Base-by-base conservation (phyloP, 2,113 vertebrate species). In the Pelecanus crispus region DNA sequence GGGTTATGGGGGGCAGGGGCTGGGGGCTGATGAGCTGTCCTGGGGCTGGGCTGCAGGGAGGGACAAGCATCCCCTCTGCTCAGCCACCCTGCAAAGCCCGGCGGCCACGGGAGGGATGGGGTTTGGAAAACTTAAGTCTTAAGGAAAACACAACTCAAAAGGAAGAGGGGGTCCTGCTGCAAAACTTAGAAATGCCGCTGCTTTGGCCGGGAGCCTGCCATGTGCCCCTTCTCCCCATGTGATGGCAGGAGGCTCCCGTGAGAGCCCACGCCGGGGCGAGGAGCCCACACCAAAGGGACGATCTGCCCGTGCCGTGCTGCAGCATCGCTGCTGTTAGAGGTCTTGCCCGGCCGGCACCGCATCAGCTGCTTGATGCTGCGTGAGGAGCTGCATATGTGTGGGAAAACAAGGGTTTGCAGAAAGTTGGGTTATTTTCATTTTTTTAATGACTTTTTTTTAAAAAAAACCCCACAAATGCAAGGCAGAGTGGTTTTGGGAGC, bases 361-460 rank as follows among this genome's bases (percentile, higher is more conserved):
- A 2, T 73, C 4, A 3, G 56, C 44, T 28, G 42, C 74, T 72
- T 2, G 0, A 71, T 6, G 0, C 45, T 45, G 80, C 1, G 1
- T 24, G 22, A 67, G 68, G 59, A 75, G 58, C 58, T 83, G 49
- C 13, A 42, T 31, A 55, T 6, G 14, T 14, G 1, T 9, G 34
- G 47, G n/a, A 71, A 84, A 74, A 7, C 1, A 4, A 7, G 56
- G 7, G 3, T 17, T 44, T 72, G 58, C 19, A 61, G 83, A 34
- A 52, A 80, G 31, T 24, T 38, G 49, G 50, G 55, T 71, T 86
- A 42, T 70, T 81, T 86, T 29, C 5, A 9, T 34, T 44, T 84
- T 74, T 11, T 4, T 20, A 82, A 66, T 58, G 9, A 36, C 58
- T 77, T 78, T 26, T 42, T 42, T 10, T 42, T 34, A 53, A 47